Conservation (phyloP, 2,113 vertebrate genomes). For the Columbina picui region DNA sequence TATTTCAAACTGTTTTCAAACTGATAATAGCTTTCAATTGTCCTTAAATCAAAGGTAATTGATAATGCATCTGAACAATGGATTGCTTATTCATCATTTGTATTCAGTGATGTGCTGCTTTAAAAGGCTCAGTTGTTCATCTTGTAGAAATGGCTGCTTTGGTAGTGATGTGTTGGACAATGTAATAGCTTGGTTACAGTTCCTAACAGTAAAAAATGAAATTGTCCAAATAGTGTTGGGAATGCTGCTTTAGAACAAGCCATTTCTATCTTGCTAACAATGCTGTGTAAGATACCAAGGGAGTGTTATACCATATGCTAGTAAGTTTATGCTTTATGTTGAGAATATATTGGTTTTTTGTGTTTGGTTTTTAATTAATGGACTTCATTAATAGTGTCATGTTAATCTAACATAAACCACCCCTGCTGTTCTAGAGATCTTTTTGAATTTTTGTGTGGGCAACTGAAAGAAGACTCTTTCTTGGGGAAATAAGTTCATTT, state of each 20-base stretch:
- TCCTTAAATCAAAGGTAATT: slow-evolving; percentile 46
- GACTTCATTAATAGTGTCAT: background rate
- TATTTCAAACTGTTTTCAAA: background rate
- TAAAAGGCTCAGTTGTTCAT: background rate
- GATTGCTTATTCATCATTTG: slow-evolving; percentile 16
- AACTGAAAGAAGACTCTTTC: background rate
- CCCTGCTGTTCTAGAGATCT: background rate
- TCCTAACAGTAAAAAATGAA: background rate
- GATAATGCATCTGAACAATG: slow-evolving; percentile 1
- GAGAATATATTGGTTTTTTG: background rate
- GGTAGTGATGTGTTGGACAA: background rate
- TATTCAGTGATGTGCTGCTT: background rate
- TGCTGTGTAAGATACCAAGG: background rate
- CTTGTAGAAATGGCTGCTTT: background rate
- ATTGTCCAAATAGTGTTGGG: background rate
- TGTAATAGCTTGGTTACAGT: background rate
- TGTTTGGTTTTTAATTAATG: background rate
- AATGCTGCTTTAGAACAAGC: background rate
- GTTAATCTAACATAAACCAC: background rate
- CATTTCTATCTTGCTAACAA: background rate
- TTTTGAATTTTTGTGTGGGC: background rate
- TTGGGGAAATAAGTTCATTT: background rate
- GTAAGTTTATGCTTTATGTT: background rate
- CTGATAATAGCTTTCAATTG: slow-evolving; percentile 17
- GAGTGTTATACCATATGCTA: background rate